Percentiles rank a stretch among this genome's conserved stretches.
Conservation (phyloP, 2,113 vertebrate species). For the Perognathus longimembris region DNA sequence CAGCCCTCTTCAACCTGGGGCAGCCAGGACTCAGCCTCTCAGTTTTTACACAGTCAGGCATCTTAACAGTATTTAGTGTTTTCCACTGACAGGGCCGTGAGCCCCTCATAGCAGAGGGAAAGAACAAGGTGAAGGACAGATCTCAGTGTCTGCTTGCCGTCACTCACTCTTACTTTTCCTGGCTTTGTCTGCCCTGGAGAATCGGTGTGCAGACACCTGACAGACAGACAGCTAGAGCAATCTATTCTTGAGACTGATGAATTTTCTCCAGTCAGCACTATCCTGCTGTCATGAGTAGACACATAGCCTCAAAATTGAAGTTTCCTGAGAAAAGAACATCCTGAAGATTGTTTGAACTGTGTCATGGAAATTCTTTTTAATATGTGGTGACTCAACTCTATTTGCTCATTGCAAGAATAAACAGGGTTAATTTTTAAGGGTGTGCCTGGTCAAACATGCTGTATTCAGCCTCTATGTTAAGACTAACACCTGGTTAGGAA, state of each 20-base stretch:
- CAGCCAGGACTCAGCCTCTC: neutral
- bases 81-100: neutral
- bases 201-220: neutral
- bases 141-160: neutral
- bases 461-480: conserved; percentile 73
- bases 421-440: conserved; percentile 73
- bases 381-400: conserved; percentile 74
- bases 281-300: conserved; percentile 12
- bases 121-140: conserved; percentile 13
- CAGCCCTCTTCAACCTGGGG: neutral
- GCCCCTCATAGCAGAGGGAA: neutral
- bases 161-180: neutral
- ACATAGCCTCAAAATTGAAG: conserved; percentile 40
- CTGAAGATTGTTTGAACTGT: conserved; percentile 64
- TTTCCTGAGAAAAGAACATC: conserved; percentile 59
- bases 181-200: neutral
- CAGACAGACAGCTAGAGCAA: neutral
- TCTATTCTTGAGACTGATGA: conserved; percentile 36
- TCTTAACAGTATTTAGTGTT: neutral
- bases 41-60: neutral
- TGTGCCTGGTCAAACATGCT: conserved; percentile 79
- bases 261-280: conserved; percentile 15
- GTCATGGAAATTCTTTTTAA: conserved; percentile 55
- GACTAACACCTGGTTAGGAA: conserved; percentile 56
- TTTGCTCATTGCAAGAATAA: conserved; percentile 74